Base-by-base conservation (phyloP, 2,888 invertebrate species). In the Sphaerophoria rueppellii region DNA sequence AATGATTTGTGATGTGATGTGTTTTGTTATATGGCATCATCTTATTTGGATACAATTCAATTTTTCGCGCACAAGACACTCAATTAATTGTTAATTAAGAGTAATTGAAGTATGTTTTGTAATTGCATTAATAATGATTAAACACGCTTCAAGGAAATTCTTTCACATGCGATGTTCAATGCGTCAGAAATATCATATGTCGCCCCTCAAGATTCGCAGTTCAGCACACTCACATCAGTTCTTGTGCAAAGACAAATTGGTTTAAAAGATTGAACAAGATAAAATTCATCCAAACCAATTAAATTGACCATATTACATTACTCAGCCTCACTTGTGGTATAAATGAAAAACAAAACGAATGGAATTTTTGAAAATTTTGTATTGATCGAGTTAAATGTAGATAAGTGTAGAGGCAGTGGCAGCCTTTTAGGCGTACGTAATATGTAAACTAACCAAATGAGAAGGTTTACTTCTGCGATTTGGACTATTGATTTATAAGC, bases 61-160 rank as follows among this genome's bases (percentile, higher is more conserved):
- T 87, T 81, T 86, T 79, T 85, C 87, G 83, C 83, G 72, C 86
- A 76, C 79, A 87, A 88, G 86, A 87, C 88, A 89, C 89, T 91
- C 89, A 91, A 91, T 91, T 90, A 91, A 91, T 89, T 90, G 89
- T 90, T 91, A 91, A 91, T 91, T 91, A 90, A 91, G 90, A 90
- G 90, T 90, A 91, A 92, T 91, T 92, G 91, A 92, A 91, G 90
- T 90, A 91, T 90, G 90, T 91, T 91, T 91, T 89, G 89, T 91
- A 92, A 92, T 91, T 90, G 90, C 89, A 90, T 91, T 91, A 91
- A 90, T 91, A 90, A 90, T 90, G 89, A 90, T 90, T 88, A 71
- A 24, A 80, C 72, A 82, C 54, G 71, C 65, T 52, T 65, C 50
- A 60, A 54, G 52, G 32, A 50, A 79, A 63, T 37, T 61, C 48